Conservation (phyloP, 2,113 vertebrate genomes). For the Picathartes gymnocephalus region DNA sequence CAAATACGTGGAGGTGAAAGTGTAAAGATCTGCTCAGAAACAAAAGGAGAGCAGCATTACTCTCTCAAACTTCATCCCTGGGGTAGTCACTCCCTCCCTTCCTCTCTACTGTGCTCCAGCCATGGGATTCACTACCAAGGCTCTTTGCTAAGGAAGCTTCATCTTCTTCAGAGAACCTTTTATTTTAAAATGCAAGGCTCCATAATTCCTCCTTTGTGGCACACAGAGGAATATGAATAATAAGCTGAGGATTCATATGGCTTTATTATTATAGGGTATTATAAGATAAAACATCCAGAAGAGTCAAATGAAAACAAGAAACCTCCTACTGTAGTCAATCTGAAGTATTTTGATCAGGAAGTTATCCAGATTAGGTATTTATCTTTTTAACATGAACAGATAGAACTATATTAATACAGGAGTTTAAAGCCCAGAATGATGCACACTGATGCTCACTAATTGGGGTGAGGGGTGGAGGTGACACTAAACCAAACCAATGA, state of each 20-base stretch:
- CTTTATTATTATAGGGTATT: constrained; percentile 48
- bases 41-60: not conserved
- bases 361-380: not conserved
- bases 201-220: constrained; percentile 20
- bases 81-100: not conserved
- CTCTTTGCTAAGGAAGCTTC: not conserved
- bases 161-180: not conserved
- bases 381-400: not conserved
- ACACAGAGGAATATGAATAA: constrained; percentile 29
- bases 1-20: not conserved
- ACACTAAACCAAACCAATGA: not conserved
- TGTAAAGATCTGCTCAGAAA: not conserved
- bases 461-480: not conserved
- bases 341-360: not conserved
- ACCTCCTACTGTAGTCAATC: not conserved
- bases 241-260: constrained; percentile 12
- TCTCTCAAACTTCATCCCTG: not conserved
- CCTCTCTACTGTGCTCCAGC: not conserved
- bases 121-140: not conserved
- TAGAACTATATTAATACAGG: not conserved
- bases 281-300: constrained; percentile 30
- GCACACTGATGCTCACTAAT: not conserved
- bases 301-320: constrained; percentile 32
- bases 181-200: constrained; percentile 25
- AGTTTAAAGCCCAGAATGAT: not conserved